A percentile compares a stretch with the other conserved stretches of the same genome.
Conservation (phyloP, 2,888 invertebrate genomes). For the Amphipyra berbera region DNA sequence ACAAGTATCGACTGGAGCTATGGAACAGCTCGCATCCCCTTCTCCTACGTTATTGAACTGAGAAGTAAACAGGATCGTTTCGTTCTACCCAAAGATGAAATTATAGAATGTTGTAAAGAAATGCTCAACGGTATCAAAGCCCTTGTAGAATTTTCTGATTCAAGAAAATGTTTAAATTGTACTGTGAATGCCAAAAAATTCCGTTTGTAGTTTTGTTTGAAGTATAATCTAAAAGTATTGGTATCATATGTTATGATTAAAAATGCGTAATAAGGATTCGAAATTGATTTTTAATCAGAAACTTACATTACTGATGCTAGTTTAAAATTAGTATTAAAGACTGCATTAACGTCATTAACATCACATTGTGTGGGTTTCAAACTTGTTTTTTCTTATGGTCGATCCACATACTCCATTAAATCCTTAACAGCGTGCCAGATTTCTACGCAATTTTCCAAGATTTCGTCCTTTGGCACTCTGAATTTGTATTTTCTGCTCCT, state of each 20-base stretch:
- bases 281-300: conserved; percentile 29
- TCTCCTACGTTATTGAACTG: conserved; percentile 82
- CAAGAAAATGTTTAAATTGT: conserved; percentile 75
- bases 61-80: conserved; percentile 80
- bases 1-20: conserved; percentile 88
- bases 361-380: conserved; percentile 9
- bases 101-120: conserved; percentile 79
- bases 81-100: conserved; percentile 76
- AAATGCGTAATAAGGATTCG: conserved; percentile 11
- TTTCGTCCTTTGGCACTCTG: conserved; percentile 79
- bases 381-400: conserved; percentile 45
- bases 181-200: conserved; percentile 59
- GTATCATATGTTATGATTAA: conserved; percentile 16
- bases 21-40: conserved; percentile 81
- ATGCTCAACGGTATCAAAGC: conserved; percentile 74
- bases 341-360: conserved; percentile 5
- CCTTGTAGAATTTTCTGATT: conserved; percentile 76
- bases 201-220: conserved; percentile 33
- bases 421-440: conserved; percentile 77
- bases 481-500: conserved; percentile 79
- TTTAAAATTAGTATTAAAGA: background rate
- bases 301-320: conserved; percentile 17
- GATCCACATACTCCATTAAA: conserved; percentile 79
- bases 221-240: conserved; percentile 3
- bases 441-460: conserved; percentile 78